Evolutionary conservation across 2,113 vertebrate species (phyloP).

Genomic region (Cavia porcellus): DNA sequence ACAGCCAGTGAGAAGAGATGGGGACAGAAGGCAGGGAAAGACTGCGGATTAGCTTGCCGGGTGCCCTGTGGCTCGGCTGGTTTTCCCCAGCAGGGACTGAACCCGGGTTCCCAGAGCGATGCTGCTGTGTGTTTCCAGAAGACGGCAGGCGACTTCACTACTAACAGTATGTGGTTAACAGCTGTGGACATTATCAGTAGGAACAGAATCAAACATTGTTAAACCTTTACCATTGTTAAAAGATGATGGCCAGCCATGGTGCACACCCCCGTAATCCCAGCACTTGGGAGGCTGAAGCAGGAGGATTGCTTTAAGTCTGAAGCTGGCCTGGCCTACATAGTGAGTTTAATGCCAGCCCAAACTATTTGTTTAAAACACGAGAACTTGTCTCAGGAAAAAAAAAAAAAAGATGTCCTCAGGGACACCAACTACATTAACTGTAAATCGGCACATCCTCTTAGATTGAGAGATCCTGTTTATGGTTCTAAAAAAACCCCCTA

Average conservation of each 20-base stretch:
- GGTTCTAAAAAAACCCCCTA: neutral
- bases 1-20: neutral
- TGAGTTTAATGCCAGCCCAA: neutral
- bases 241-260: neutral
- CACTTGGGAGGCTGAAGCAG: neutral
- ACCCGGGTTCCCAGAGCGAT: neutral
- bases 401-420: neutral
- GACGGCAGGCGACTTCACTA: neutral
- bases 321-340: neutral
- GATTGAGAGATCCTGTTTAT: neutral
- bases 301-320: neutral
- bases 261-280: neutral
- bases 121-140: conserved; percentile 5
- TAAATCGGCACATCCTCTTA: neutral
- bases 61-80: neutral
- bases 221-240: neutral
- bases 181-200: conserved; percentile 15
- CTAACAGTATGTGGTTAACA: conserved; percentile 17
- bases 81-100: neutral
- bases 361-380: neutral
- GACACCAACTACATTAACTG: neutral
- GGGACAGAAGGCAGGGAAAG: neutral
- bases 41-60: conserved; percentile 26
- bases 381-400: neutral
- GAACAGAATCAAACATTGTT: neutral